Base-by-base conservation (phyloP, 2,888 invertebrate genomes). In the Dexiosoma caninum region DNA sequence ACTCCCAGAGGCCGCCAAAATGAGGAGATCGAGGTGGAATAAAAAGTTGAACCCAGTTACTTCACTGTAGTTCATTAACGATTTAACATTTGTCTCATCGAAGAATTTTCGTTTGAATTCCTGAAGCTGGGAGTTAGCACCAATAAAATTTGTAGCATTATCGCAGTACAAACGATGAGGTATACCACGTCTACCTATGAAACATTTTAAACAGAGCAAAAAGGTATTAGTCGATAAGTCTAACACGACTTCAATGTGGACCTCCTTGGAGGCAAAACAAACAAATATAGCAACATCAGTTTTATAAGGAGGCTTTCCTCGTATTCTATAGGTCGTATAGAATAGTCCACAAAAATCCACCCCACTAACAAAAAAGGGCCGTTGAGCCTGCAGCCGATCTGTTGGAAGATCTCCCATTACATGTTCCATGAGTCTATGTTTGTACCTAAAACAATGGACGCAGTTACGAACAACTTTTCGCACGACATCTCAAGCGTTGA, bases 221-320 rank as follows among this genome's bases (percentile, higher is more conserved):
- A 83, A 84, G 12, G 51, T 70, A 53, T 81, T 78, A 55, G 82
- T 69, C 5, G 82, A 82, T 6, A 83, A 44, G 46, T 83, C 76
- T 5, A 81, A 70, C 16, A 82, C 78, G 35, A 81, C 21, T 78
- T 83, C 82, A 21, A 83, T 71, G 67, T 82, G 74, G n/a, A 81
- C 66, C 16, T 81, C 82, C 53, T 82, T 78, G 4, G 76, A 79
- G n/a, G n/a, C n/a, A n/a, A n/a, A n/a, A n/a, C n/a, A n/a, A n/a
- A n/a, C n/a, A n/a, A n/a, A n/a, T n/a, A n/a, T n/a, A n/a, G n/a
- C n/a, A n/a, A n/a, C n/a, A n/a, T n/a, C n/a, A n/a, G n/a, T n/a
- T n/a, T n/a, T n/a, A n/a, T n/a, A n/a, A n/a, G 55, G 51, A n/a
- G 51, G n/a, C 10, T 51, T 53, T 32, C 53, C 32, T 9, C 14